Evolutionary conservation across 2,113 vertebrate genomes (phyloP).

Genomic region (Bettongia penicillata): DNA sequence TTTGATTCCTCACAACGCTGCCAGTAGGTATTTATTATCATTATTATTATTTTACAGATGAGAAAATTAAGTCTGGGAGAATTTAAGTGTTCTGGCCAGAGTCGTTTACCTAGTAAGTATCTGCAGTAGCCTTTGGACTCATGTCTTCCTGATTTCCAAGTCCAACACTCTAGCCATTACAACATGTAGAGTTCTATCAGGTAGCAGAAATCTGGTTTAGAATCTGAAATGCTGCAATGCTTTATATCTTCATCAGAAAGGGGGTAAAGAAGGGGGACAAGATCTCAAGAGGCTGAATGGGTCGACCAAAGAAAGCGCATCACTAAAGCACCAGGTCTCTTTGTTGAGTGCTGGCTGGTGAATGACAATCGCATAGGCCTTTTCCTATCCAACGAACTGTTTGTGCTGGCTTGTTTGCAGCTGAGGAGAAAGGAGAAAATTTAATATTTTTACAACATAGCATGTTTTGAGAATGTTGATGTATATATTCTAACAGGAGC

Average conservation of each 20-base stretch:
- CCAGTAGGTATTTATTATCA: neutral
- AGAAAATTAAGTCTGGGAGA: neutral
- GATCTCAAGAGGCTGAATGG: neutral
- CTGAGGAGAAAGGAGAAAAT: neutral
- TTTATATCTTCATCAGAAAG: neutral
- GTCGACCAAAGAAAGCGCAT: neutral
- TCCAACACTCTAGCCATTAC: neutral
- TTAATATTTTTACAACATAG: constrained; percentile 38
- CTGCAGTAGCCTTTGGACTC: neutral
- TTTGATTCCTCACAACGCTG: neutral
- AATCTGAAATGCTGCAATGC: neutral
- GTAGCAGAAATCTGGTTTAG: neutral
- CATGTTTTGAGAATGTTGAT: constrained; percentile 45
- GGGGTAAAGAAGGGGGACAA: neutral
- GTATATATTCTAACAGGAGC: constrained; percentile 33
- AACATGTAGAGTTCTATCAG: neutral
- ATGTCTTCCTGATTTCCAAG: neutral
- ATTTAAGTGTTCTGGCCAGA: neutral
- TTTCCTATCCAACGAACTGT: constrained; percentile 16
- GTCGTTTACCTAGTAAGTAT: neutral
- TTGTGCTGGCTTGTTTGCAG: constrained; percentile 28
- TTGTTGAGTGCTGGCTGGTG: neutral
- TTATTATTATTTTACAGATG: neutral
- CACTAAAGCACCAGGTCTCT: neutral
- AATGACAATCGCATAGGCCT: neutral